Evolutionary conservation across 2,113 vertebrate species (phyloP).

Genomic region (Origma solitaria): DNA sequence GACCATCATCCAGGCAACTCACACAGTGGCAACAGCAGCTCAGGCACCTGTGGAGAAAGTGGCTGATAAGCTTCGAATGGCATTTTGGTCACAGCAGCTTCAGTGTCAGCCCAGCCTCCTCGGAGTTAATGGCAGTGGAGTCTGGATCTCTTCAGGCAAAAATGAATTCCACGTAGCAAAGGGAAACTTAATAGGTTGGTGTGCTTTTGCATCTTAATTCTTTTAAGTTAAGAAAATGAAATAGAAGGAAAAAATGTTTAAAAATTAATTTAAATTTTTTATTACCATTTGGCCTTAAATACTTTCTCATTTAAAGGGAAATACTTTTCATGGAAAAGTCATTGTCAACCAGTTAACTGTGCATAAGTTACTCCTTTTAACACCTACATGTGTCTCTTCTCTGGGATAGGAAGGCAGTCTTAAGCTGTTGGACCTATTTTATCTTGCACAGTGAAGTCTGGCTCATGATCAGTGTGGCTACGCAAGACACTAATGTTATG

Average conservation of each 20-base stretch:
- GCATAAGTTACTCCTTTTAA: neutral
- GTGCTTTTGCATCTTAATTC: neutral
- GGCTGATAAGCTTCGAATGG: conserved; percentile 85
- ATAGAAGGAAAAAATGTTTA: neutral
- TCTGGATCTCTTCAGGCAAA: conserved; percentile 95
- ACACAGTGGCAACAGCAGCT: conserved; percentile 87
- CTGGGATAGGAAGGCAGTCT: neutral
- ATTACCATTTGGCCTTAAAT: neutral
- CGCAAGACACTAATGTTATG: neutral
- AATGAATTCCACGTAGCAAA: conserved; percentile 93
- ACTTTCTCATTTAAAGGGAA: neutral
- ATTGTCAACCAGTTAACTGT: neutral
- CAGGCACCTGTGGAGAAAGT: conserved; percentile 91
- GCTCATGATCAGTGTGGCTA: neutral
- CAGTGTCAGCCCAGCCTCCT: conserved; percentile 92
- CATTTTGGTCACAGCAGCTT: conserved; percentile 91
- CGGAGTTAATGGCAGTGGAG: conserved; percentile 81
- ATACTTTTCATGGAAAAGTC: neutral
- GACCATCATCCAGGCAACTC: conserved; percentile 90
- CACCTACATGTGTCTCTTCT: neutral
- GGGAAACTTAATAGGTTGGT: conserved; percentile 87
- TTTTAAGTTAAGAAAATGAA: neutral
- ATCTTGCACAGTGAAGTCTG: neutral
- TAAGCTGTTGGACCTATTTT: neutral
- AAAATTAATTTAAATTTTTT: neutral